phyloP scores from a whole-genome alignment of 2,113 vertebrate genomes.

The Ginglymostoma cirratum region DNA sequence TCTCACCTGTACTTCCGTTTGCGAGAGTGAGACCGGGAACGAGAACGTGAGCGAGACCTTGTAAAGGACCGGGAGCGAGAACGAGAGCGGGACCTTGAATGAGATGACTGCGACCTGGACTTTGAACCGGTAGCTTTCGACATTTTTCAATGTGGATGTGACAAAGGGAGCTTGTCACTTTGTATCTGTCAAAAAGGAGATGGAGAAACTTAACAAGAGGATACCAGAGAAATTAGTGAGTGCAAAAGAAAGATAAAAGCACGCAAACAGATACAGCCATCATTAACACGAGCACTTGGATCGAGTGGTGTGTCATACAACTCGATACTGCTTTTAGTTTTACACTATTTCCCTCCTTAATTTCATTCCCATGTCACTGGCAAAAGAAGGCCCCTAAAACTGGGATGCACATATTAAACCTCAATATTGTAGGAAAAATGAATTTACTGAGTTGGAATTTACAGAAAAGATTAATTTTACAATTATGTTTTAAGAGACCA shows the following conservation, averaged over 20 bases:
- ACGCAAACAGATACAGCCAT: background rate
- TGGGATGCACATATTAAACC: background rate
- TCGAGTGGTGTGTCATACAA: background rate
- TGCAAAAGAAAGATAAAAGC: background rate
- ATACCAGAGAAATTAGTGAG: background rate
- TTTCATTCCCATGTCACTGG: background rate
- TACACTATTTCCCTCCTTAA: background rate
- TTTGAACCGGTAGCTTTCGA: conserved; percentile 85
- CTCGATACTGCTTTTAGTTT: background rate
- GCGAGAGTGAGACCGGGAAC: conserved; percentile 80
- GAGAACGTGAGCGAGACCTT: conserved; percentile 74
- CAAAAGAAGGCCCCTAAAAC: background rate
- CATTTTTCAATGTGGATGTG: conserved; percentile 58
- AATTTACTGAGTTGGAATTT: background rate
- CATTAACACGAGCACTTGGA: background rate
- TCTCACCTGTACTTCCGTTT: conserved; percentile 85
- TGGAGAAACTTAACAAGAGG: background rate
- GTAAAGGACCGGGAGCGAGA: conserved; percentile 84
- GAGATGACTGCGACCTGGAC: conserved; percentile 77
- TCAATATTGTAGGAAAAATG: background rate
- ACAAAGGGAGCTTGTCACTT: background rate
- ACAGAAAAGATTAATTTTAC: background rate
- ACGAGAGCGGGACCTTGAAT: conserved; percentile 74
- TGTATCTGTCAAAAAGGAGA: background rate
- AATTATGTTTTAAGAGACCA: background rate